Conservation (phyloP, 2,888 invertebrate species). For the Corbicula japonica region DNA sequence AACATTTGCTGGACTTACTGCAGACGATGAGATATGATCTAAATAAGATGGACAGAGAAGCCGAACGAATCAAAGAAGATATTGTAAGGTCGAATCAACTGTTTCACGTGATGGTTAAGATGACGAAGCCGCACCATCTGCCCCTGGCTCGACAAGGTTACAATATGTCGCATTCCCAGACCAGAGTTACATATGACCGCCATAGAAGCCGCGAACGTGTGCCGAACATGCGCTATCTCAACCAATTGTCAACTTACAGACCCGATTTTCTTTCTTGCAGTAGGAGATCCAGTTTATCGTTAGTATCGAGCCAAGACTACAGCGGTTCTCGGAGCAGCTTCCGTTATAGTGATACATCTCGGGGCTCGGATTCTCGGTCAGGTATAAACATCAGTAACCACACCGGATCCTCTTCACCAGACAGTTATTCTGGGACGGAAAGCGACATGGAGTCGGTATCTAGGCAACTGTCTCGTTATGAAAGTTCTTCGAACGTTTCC, state of each 20-base stretch:
- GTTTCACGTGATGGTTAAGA: constrained; percentile 39
- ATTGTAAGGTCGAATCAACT: constrained; percentile 59
- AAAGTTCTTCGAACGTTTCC: constrained; percentile 9
- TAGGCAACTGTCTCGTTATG: background rate
- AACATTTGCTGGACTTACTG: constrained; percentile 48
- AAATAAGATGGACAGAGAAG: constrained; percentile 60
- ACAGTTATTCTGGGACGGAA: constrained; percentile 44
- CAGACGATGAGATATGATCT: constrained; percentile 57
- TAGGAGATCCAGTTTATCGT: constrained; percentile 27
- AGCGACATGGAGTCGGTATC: constrained; percentile 39
- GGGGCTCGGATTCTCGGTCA: too few species aligned
- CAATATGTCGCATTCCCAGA: constrained; percentile 46
- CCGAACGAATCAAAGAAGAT: constrained; percentile 58
- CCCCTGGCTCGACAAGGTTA: constrained; percentile 34
- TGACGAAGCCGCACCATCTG: constrained; percentile 36
- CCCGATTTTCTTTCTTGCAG: constrained; percentile 9
- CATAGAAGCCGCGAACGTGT: constrained; percentile 5
- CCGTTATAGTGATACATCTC: too few species aligned
- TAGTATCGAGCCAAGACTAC: constrained; percentile 6
- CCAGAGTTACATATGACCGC: constrained; percentile 18
- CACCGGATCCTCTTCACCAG: constrained; percentile 16
- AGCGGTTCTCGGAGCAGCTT: background rate
- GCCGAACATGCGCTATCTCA: constrained; percentile 16
- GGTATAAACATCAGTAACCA: too few species aligned
- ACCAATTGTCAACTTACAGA: constrained; percentile 25